phyloP scores from a whole-genome alignment of 2,888 invertebrate species.

The Eucera pruinosa region DNA sequence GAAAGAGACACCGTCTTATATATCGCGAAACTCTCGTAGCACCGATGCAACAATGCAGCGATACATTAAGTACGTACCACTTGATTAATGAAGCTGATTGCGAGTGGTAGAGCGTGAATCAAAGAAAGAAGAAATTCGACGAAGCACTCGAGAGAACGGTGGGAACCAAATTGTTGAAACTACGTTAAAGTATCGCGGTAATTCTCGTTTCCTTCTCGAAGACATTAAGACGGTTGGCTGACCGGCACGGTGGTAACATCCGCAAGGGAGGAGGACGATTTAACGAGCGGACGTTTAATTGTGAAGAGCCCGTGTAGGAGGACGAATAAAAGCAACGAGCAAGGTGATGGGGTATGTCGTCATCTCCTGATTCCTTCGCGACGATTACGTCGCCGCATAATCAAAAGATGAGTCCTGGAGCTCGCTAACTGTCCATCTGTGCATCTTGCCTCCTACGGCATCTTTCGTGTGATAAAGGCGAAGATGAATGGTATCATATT shows the following conservation, averaged over 20 bases:
- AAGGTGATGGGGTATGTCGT: conserved; percentile 56
- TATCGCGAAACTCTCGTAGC: no score
- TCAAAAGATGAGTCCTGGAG: conserved; percentile 47
- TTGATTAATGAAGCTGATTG: no score
- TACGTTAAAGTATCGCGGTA: conserved; percentile 21
- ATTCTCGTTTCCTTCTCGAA: conserved; percentile 61
- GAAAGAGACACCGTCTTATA: no score
- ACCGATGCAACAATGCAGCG: no score
- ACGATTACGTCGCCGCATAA: conserved; percentile 60
- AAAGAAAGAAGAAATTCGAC: no score
- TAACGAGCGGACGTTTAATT: conserved; percentile 71
- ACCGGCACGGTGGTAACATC: conserved; percentile 53
- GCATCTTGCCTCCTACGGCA: no score
- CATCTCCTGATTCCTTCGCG: conserved; percentile 37
- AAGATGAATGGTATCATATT: no score
- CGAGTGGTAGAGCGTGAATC: no score
- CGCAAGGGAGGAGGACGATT: conserved; percentile 58
- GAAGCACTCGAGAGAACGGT: not conserved
- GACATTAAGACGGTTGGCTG: conserved; percentile 55
- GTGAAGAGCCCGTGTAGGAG: conserved; percentile 64
- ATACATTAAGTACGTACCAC: no score
- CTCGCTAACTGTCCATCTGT: not conserved
- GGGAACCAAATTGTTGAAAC: conserved; percentile 29
- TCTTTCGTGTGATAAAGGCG: no score
- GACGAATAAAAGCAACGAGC: conserved; percentile 51